phyloP scores from a whole-genome alignment of 2,888 invertebrate genomes.

The Apodemia zela region DNA sequence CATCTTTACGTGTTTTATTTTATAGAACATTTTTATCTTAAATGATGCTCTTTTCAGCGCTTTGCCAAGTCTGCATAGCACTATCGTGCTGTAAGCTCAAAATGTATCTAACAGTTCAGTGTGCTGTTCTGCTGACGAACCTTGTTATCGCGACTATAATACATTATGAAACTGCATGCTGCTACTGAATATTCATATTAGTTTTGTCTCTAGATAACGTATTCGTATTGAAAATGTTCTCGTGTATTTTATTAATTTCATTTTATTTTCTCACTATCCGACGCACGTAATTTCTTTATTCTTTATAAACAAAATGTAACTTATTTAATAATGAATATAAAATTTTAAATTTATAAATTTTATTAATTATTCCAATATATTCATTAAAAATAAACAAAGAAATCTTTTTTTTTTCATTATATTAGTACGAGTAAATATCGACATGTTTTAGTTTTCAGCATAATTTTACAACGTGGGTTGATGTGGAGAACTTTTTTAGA shows the following conservation, averaged over 20 bases:
- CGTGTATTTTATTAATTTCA: not conserved
- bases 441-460: no score
- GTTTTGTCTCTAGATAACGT: conserved; percentile 49
- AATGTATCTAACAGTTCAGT: conserved; percentile 14
- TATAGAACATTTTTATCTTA: not conserved
- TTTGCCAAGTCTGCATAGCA: not conserved
- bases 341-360: no score
- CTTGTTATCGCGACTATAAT: conserved; percentile 70
- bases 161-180: conserved; percentile 50
- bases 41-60: not conserved
- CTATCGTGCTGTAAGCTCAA: not conserved
- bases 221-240: conserved; percentile 39
- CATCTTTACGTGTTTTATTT: not conserved
- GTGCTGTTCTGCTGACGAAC: conserved; percentile 67
- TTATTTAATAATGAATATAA: no score
- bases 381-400: no score
- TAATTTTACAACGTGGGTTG: no score
- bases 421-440: no score
- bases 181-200: conserved; percentile 71
- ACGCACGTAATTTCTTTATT: no score
- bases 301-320: conserved; percentile 4
- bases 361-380: no score
- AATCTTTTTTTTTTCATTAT: no score
- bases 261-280: not conserved
- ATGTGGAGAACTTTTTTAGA: no score